phyloP scores from a whole-genome alignment of 2,888 invertebrate genomes.

The Ormyrus pomaceus region DNA sequence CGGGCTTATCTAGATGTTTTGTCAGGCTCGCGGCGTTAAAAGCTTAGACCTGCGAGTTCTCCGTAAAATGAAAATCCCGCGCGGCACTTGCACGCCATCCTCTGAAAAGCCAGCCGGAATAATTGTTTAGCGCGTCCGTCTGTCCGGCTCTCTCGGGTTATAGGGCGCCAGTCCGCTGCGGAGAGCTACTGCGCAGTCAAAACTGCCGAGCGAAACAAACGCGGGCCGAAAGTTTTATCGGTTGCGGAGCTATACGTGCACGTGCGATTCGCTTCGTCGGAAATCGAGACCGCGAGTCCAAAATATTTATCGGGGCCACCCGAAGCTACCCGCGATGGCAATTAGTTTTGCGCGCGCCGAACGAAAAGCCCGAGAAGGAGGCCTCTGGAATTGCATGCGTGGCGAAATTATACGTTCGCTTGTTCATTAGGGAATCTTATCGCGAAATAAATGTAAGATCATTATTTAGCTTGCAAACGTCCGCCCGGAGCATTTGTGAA shows the following conservation, averaged over 20 bases:
- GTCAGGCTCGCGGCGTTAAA: constrained; percentile 24
- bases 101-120: constrained; percentile 6
- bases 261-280: constrained; percentile 25
- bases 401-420: constrained; percentile 27
- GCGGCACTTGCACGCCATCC: constrained; percentile 6
- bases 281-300: constrained; percentile 18
- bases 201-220: constrained; percentile 21
- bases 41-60: neutral
- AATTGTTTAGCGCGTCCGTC: constrained; percentile 19
- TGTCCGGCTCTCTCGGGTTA: constrained; percentile 51
- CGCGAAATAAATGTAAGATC: constrained; percentile 51
- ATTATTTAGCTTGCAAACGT: constrained; percentile 50
- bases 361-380: constrained; percentile 8
- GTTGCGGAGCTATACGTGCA: neutral
- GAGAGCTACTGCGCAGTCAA: too few relatives aligned
- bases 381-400: constrained; percentile 33
- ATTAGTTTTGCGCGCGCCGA: neutral
- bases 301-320: constrained; percentile 34
- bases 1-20: constrained; percentile 28
- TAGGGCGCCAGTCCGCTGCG: too few relatives aligned
- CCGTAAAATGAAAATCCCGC: constrained; percentile 30
- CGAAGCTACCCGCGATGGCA: neutral
- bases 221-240: constrained; percentile 32
- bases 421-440: constrained; percentile 52
- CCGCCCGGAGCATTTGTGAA: constrained; percentile 37